Percentiles rank a stretch among this genome's conserved stretches.
Evolutionary conservation across 2,888 invertebrate species (phyloP).

Genomic region (Phanerotoma sp.): DNA sequence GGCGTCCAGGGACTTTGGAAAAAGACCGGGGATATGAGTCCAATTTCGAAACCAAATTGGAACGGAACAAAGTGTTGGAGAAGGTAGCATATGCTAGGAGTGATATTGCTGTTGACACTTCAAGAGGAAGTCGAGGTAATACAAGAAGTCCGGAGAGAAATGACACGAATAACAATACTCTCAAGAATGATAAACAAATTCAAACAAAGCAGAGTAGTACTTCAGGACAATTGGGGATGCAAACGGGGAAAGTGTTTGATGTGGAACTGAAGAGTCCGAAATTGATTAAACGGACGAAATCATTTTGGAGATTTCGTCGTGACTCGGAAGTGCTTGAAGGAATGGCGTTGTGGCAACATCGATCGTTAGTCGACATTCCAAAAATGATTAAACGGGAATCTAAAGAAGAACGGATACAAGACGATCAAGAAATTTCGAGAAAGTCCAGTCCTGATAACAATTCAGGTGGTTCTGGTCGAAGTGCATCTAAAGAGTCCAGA

Average conservation of each 20-base stretch:
- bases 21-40: slow-evolving; percentile 56
- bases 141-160: slow-evolving; percentile 40
- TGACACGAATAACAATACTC: slow-evolving; percentile 51
- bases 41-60: slow-evolving; percentile 55
- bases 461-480: slow-evolving; percentile 27
- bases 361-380: slow-evolving; percentile 76
- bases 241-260: slow-evolving; percentile 55
- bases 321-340: slow-evolving; percentile 77
- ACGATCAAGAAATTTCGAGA: slow-evolving; percentile 45
- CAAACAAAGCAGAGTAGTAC: slow-evolving; percentile 58
- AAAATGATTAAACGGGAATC: slow-evolving; percentile 62
- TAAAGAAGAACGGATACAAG: slow-evolving; percentile 52
- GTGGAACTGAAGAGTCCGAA: slow-evolving; percentile 60
- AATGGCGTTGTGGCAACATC: slow-evolving; percentile 84
- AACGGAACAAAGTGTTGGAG: slow-evolving; percentile 50
- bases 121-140: slow-evolving; percentile 3
- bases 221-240: slow-evolving; percentile 43
- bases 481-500: slow-evolving; percentile 32
- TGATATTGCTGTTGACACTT: slow-evolving; percentile 37
- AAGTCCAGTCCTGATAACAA: slow-evolving; percentile 57
- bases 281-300: slow-evolving; percentile 76
- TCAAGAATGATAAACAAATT: slow-evolving; percentile 57
- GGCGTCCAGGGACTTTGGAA: slow-evolving; percentile 40
- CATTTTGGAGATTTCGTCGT: slow-evolving; percentile 82
- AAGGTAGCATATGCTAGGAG: slow-evolving; percentile 27